Percentiles rank a stretch among this genome's conserved stretches.
phyloP scores from a whole-genome alignment of 2,113 vertebrate species.

The Heterochromis multidens region DNA sequence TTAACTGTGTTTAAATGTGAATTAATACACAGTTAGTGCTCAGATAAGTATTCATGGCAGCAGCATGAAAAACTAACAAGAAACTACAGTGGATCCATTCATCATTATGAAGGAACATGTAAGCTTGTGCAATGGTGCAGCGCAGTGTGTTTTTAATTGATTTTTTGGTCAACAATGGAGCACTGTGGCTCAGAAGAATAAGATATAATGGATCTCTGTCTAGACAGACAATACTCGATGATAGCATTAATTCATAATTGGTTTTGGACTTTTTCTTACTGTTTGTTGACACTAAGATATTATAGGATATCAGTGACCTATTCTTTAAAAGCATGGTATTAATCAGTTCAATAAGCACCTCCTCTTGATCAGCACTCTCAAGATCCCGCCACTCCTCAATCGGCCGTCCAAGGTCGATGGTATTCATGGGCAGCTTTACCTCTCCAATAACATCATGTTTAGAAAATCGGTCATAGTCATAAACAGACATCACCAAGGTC shows the following conservation, averaged over 20 bases:
- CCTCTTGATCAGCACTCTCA: slow-evolving; percentile 94
- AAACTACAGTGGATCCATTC: background rate
- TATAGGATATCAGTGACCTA: background rate
- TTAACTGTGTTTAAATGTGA: background rate
- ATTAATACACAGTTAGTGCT: background rate
- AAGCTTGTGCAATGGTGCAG: background rate
- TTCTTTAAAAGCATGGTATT: background rate
- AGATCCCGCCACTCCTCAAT: slow-evolving; percentile 96
- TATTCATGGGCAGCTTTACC: slow-evolving; percentile 95
- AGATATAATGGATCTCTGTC: background rate
- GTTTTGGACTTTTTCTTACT: background rate
- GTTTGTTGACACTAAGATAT: background rate
- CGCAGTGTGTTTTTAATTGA: background rate
- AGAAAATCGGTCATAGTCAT: slow-evolving; percentile 96
- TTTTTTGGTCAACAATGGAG: background rate
- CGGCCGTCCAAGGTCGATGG: slow-evolving; percentile 91
- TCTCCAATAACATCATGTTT: slow-evolving; percentile 97
- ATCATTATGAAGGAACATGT: background rate
- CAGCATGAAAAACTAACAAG: background rate
- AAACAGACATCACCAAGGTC: slow-evolving; percentile 93
- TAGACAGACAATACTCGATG: background rate
- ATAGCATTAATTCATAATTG: background rate
- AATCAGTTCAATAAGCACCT: slow-evolving; percentile 74
- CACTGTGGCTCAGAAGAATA: background rate
- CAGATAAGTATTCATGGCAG: background rate